phyloP scores from a whole-genome alignment of 2,113 vertebrate genomes.

The Sclerurus mexicanus region DNA sequence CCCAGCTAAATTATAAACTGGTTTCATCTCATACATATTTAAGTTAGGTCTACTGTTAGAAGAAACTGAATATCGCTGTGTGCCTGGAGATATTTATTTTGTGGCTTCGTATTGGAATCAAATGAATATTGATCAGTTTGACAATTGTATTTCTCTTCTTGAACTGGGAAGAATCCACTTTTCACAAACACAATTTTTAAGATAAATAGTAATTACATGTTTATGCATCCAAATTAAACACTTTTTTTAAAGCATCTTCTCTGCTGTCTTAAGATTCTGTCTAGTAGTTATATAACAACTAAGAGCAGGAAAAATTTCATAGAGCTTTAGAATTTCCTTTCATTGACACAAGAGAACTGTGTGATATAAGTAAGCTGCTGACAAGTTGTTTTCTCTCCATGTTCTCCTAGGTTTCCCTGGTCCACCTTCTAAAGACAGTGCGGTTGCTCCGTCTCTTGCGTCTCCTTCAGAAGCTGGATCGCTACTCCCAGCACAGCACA shows the following conservation, averaged over 20 bases:
- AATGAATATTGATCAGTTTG: neutral
- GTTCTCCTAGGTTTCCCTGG: conserved; percentile 88
- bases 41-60: neutral
- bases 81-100: neutral
- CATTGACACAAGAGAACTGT: neutral
- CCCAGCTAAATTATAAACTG: neutral
- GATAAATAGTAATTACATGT: neutral
- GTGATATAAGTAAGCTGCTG: neutral
- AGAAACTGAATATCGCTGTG: neutral
- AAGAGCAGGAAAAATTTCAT: neutral
- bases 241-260: neutral
- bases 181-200: neutral
- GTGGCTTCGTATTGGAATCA: neutral
- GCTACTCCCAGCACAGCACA: conserved; percentile 96
- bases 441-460: conserved; percentile 89
- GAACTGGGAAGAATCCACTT: neutral
- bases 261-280: neutral
- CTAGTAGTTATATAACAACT: neutral
- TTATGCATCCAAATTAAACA: neutral
- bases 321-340: neutral
- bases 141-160: neutral
- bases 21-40: neutral
- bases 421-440: conserved; percentile 95
- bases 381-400: neutral
- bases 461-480: conserved; percentile 96